phyloP scores from a whole-genome alignment of 2,113 vertebrate genomes.

The Bettongia penicillata region DNA sequence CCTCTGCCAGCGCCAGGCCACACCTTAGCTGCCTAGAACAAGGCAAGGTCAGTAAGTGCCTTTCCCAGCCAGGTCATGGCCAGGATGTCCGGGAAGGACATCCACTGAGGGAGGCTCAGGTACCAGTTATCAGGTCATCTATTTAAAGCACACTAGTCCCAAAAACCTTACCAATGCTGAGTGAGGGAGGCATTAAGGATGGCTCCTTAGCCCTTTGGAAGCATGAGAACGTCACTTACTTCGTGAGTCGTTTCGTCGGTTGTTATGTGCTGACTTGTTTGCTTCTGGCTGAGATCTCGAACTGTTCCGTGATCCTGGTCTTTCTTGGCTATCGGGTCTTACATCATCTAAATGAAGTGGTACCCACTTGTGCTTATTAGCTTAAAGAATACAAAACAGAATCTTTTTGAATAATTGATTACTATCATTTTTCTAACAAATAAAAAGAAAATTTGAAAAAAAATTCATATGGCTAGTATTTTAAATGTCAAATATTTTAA shows the following conservation, averaged over 20 bases:
- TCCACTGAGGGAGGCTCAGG: not conserved
- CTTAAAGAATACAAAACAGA: slow-evolving; percentile 81
- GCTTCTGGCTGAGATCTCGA: slow-evolving; percentile 85
- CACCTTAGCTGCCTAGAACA: not conserved
- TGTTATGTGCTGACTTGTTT: slow-evolving; percentile 85
- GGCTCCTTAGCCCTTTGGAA: not conserved
- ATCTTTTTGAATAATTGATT: slow-evolving; percentile 46
- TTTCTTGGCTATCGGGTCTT: slow-evolving; percentile 86
- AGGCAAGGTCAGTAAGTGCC: not conserved
- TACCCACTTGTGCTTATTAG: slow-evolving; percentile 95
- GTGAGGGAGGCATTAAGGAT: not conserved
- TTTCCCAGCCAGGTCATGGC: not conserved
- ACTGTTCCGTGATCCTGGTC: slow-evolving; percentile 80
- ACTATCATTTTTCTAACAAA: slow-evolving; percentile 25
- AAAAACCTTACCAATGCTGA: not conserved
- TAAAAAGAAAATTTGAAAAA: not conserved
- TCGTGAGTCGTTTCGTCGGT: slow-evolving; percentile 87
- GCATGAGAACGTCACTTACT: slow-evolving; percentile 85
- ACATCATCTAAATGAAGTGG: slow-evolving; percentile 90
- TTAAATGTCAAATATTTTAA: not conserved
- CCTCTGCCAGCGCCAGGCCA: not conserved
- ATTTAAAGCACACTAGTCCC: not conserved
- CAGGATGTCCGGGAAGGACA: not conserved
- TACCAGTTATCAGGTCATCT: not conserved
- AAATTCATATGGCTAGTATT: not conserved